Conservation (phyloP, 2,888 invertebrate species). For the Spialia ferax region DNA sequence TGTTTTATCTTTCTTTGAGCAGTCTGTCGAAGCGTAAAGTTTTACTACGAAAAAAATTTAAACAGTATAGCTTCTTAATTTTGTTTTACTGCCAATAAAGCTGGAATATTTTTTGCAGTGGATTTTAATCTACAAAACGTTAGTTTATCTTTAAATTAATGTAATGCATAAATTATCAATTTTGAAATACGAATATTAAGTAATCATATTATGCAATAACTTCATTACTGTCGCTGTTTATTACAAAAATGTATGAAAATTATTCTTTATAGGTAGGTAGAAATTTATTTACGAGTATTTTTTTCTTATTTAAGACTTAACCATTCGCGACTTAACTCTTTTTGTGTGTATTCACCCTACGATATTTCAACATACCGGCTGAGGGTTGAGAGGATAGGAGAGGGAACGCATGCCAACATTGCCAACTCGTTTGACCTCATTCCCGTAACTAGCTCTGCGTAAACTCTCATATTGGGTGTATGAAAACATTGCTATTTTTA, state of each 20-base stretch:
- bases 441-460: conserved; percentile 78
- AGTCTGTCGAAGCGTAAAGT: not conserved
- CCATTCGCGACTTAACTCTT: conserved; percentile 48
- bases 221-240: too few species aligned
- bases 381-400: conserved; percentile 52
- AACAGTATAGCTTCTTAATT: not conserved
- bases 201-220: too few species aligned
- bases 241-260: too few species aligned
- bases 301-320: conserved; percentile 24
- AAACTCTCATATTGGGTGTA: conserved; percentile 81
- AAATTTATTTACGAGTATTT: too few species aligned
- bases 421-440: conserved; percentile 83
- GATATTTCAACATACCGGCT: conserved; percentile 65
- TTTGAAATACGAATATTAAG: too few species aligned
- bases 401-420: conserved; percentile 77
- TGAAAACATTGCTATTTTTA: conserved; percentile 83
- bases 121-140: too few species aligned
- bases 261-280: too few species aligned
- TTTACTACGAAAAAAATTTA: not conserved
- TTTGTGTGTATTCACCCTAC: conserved; percentile 63
- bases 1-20: not conserved
- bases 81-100: not conserved
- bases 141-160: too few species aligned
- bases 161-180: too few species aligned
- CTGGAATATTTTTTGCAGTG: not conserved